Evolutionary conservation across 2,888 invertebrate species (phyloP), one percentile per base, ranked within the genome.

Genomic region (Drosophila birchii): DNA sequence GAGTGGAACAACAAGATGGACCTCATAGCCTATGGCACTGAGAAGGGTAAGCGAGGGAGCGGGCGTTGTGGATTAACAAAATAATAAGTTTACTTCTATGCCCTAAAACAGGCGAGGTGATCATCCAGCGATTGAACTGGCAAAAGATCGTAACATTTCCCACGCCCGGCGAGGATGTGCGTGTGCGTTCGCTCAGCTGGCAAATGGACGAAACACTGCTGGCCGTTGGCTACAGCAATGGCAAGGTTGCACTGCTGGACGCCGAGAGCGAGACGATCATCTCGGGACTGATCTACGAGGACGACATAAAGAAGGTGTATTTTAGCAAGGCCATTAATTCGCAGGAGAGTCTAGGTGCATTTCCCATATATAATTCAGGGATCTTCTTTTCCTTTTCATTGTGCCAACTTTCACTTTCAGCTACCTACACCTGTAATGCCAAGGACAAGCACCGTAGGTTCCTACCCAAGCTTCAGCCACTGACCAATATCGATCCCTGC

Each of bases 1-100:
- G 95, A 96, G 81, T 98, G 98, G 98, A 98, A 97, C 76, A 96
- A 97, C 76, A 96, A 97, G 90, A 96, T 98, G 95, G 98, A 99
- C 93, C 94, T 99, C 54, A 94, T 98, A 77, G 98, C 98, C 9
- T 93, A 98, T 67, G 96, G 97, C 49, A 98, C 97, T 91, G 94
- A 94, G 57, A 96, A 96, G 95, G 97, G 97, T 96, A 92, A 82
- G 79, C 41, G 5, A 2, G 32, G 12, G 18, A 32, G 1, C 14
- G 18, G 18, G 14, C 18, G 32, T 5, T 2, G 14, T 9, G 9
- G 16, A 34, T 51, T 34, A 3, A 5, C 18, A 18, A 16, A 51
- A 20, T 51, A 51, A 34, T 3, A 5, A 20, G 16, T 34, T 11
- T 1, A 34, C 20, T 1, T 5, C 5, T 36, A 16, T 7, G 16